A percentile compares a stretch with the other conserved stretches of the same genome.
Evolutionary conservation across 2,888 invertebrate genomes (phyloP).

Genomic region (Lasioglossum villosulum): DNA sequence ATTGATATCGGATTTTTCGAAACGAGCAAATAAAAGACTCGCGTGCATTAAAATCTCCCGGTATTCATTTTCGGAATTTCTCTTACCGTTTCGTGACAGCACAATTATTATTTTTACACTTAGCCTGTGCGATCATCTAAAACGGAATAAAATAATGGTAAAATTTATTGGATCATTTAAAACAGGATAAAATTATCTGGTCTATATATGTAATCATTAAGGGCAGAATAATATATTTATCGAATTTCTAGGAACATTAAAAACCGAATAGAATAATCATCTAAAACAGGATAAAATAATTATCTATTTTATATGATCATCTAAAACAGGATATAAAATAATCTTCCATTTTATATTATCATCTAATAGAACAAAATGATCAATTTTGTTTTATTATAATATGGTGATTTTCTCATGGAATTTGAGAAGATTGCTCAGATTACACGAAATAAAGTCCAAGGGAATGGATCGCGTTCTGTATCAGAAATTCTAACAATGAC

Average conservation of each 20-base stretch:
- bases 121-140: too few relatives aligned
- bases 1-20: conserved; percentile 31
- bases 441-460: conserved; percentile 26
- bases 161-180: too few relatives aligned
- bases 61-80: background rate
- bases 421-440: background rate
- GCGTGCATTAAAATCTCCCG: too few relatives aligned
- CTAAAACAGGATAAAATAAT: too few relatives aligned
- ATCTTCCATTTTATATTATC: too few relatives aligned
- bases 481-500: conserved; percentile 62
- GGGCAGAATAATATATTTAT: background rate
- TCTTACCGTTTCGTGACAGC: background rate
- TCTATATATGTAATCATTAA: too few relatives aligned
- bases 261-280: background rate
- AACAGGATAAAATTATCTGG: too few relatives aligned
- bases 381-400: background rate
- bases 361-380: background rate
- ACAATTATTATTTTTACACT: background rate
- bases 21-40: background rate
- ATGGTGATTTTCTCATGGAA: background rate
- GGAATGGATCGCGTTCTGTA: conserved; percentile 29
- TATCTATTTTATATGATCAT: too few relatives aligned
- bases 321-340: too few relatives aligned
- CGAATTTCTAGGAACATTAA: background rate
- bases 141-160: too few relatives aligned